Evolutionary conservation across 2,888 invertebrate species (phyloP).

Genomic region (Branchellion lobata): DNA sequence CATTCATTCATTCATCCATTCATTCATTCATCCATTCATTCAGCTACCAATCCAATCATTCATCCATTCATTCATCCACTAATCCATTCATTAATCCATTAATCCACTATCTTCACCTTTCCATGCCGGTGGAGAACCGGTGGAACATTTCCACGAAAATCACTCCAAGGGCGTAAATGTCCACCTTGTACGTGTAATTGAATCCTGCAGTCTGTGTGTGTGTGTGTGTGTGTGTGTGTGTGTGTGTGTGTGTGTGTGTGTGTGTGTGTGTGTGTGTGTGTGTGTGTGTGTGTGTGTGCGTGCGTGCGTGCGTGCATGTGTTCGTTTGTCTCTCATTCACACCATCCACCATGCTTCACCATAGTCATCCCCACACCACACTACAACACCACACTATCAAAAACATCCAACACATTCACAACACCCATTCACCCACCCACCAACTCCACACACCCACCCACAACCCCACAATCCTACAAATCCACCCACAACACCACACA

Average conservation of each 20-base stretch:
- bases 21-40: conserved; percentile 71
- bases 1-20: conserved; percentile 66
- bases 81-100: conserved; percentile 68
- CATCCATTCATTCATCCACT: conserved; percentile 70
- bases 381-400: too few relatives aligned
- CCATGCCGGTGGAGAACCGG: conserved; percentile 87
- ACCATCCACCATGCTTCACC: conserved; percentile 40
- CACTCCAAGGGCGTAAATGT: conserved; percentile 89
- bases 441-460: too few relatives aligned
- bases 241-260: background rate
- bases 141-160: conserved; percentile 88
- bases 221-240: background rate
- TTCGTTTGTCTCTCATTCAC: background rate
- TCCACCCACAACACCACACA: too few relatives aligned
- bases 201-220: conserved; percentile 56
- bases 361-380: too few relatives aligned
- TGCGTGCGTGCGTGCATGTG: background rate
- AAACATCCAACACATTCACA: too few relatives aligned
- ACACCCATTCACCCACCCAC: too few relatives aligned
- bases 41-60: too few relatives aligned
- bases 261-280: background rate
- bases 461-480: too few relatives aligned
- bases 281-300: background rate
- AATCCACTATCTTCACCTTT: conserved; percentile 68
- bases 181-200: conserved; percentile 72